Base-by-base conservation (phyloP, 1,140 invertebrate species). In the Trachymyrmex septentrionalis region DNA sequence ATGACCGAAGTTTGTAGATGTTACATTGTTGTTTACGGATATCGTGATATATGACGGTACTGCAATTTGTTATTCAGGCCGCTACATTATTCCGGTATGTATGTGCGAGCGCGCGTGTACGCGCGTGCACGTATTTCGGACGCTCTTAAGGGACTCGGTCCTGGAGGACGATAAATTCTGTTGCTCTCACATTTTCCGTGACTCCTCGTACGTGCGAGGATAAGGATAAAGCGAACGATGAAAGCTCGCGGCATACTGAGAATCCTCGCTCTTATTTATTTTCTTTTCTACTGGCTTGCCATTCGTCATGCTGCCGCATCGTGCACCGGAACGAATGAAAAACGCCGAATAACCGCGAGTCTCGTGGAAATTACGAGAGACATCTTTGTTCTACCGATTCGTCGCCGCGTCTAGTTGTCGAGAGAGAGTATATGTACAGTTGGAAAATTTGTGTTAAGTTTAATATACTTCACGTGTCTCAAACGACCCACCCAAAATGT, bases 191-290 rank as follows among this genome's bases (percentile, higher is more conserved):
- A 87, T 72, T 81, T 87, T 73, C 86, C 82, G 34, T 81, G 85
- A 80, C 88, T 87, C 81, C 53, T 63, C 59, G 69, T 87, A 86
- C 86, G 87, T 91, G 86, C 82, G 82, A 73, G 89, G 90, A 91
- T 92, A 87, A 89, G 86, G 82, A 88, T 80, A 69, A 91, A 91
- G 90, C 91, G 88, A 86, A 92, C 88, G 91, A 91, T 88, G 88
- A 88, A 89, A 92, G 86, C 86, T 78, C 59, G 30, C 48, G 64
- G 63, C 85, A 59, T 81, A 85, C 76, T 81, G 30, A 67, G 48
- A 55, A 85, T 81, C 76, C 64, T 59, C 38, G 66, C 30, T 80
- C 73, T 86, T 88, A 86, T 88, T 86, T 86, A 88, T 88, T 88
- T 88, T 86, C 64, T 75, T 64, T 81, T 63, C 66, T 88, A 55